phyloP scores from a whole-genome alignment of 2,888 invertebrate genomes.

The Neocrepidodera transversa region DNA sequence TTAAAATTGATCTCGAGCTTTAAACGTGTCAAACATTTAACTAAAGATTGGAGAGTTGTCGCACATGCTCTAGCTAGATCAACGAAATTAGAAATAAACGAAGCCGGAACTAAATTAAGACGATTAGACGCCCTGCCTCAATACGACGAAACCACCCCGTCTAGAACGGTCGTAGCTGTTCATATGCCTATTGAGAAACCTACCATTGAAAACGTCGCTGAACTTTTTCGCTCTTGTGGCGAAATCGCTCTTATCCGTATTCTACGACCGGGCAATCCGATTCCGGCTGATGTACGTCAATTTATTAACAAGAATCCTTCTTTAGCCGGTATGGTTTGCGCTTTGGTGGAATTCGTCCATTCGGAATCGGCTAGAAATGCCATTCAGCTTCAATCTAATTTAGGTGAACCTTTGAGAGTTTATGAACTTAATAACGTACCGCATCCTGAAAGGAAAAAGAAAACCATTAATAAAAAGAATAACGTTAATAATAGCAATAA shows the following conservation, averaged over 20 bases:
- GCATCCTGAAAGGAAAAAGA: slow-evolving; percentile 77
- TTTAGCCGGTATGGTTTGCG: slow-evolving; percentile 84
- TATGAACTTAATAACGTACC: slow-evolving; percentile 77
- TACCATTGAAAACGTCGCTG: slow-evolving; percentile 89
- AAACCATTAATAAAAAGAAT: slow-evolving; percentile 70
- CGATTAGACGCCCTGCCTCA: slow-evolving; percentile 85
- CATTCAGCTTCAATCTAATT: slow-evolving; percentile 70
- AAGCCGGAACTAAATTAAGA: slow-evolving; percentile 87
- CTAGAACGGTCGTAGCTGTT: slow-evolving; percentile 88
- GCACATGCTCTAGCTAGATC: slow-evolving; percentile 83
- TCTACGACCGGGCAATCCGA: slow-evolving; percentile 85
- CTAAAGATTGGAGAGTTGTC: slow-evolving; percentile 93
- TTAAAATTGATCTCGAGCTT: slow-evolving; percentile 94
- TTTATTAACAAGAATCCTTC: slow-evolving; percentile 91
- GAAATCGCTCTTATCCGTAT: slow-evolving; percentile 90
- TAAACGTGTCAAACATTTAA: slow-evolving; percentile 91
- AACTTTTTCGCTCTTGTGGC: slow-evolving; percentile 86
- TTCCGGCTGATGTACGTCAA: slow-evolving; percentile 89
- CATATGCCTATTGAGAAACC: slow-evolving; percentile 85
- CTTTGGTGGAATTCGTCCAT: slow-evolving; percentile 89
- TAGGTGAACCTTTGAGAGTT: slow-evolving; percentile 70
- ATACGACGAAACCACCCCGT: slow-evolving; percentile 91
- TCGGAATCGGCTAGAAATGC: slow-evolving; percentile 87
- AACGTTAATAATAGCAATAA: slow-evolving; percentile 67
- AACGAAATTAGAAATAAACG: slow-evolving; percentile 85